Evolutionary conservation across 2,113 vertebrate genomes (phyloP).

Genomic region (Maccullochella peelii): DNA sequence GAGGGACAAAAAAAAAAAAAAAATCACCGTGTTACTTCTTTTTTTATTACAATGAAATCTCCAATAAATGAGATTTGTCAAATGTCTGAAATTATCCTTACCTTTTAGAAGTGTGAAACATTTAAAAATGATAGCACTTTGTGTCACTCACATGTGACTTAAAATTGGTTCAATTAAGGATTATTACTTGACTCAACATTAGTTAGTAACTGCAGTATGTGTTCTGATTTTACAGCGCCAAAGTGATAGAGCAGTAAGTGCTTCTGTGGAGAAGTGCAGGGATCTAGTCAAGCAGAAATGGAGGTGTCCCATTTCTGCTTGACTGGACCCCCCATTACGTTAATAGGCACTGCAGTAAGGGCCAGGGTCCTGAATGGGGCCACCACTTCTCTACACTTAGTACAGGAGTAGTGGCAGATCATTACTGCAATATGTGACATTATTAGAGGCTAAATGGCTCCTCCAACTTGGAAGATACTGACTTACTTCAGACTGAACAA

Average conservation of each 20-base stretch:
- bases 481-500: constrained; percentile 40
- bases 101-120: constrained; percentile 1
- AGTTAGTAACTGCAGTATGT: constrained; percentile 17
- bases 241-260: constrained; percentile 33
- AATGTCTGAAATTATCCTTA: too few relatives aligned
- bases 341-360: constrained; percentile 61
- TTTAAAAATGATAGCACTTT: constrained; percentile 13
- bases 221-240: constrained; percentile 15
- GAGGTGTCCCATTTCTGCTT: constrained; percentile 56
- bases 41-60: constrained; percentile 20
- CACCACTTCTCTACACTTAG: constrained; percentile 32
- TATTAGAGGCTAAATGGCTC: constrained; percentile 52
- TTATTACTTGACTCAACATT: constrained; percentile 24
- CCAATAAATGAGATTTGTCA: constrained; percentile 7
- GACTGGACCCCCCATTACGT: constrained; percentile 67
- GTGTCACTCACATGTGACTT: neutral
- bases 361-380: constrained; percentile 51
- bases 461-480: constrained; percentile 24
- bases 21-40: neutral
- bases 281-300: constrained; percentile 51
- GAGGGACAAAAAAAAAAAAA: too few relatives aligned
- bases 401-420: constrained; percentile 25
- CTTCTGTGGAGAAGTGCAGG: constrained; percentile 28
- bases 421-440: constrained; percentile 57
- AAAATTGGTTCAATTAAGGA: constrained; percentile 39